These are phyloP conservation scores for Aphis gossypii DNA, from an alignment of 1,140 invertebrate species.

Conservation along the genomic window DNA sequence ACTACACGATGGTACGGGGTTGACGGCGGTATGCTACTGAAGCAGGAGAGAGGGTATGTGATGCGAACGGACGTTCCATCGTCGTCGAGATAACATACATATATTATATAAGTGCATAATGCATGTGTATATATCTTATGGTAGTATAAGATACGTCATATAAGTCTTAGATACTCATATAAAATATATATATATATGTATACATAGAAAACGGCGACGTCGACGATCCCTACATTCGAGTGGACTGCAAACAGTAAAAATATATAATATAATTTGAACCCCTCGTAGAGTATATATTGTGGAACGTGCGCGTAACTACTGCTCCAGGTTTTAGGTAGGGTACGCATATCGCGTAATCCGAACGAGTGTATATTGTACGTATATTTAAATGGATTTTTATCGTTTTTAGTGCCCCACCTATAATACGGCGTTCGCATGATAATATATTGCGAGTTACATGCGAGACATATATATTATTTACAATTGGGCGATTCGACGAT, in stretches of 20 bases:
- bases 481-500: neutral
- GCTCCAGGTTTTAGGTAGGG: neutral
- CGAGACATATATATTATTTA: neutral
- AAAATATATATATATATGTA: neutral
- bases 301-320: neutral
- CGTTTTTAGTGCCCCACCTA: neutral
- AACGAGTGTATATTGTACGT: neutral
- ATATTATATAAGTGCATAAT: neutral
- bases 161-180: neutral
- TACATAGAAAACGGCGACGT: neutral
- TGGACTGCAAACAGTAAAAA: constrained; percentile 7
- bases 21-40: neutral
- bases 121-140: neutral
- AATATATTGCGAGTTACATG: neutral
- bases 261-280: neutral
- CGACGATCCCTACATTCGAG: neutral
- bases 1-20: neutral
- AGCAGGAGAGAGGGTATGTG: neutral
- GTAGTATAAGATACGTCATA: neutral
- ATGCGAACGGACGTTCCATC: neutral
- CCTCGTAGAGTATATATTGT: neutral
- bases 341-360: neutral
- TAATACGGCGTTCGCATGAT: neutral
- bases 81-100: neutral
- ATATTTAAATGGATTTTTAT: neutral